Evolutionary conservation across 2,888 invertebrate genomes (phyloP), one percentile per base, ranked within the genome.

Genomic region (Pammene aurita): DNA sequence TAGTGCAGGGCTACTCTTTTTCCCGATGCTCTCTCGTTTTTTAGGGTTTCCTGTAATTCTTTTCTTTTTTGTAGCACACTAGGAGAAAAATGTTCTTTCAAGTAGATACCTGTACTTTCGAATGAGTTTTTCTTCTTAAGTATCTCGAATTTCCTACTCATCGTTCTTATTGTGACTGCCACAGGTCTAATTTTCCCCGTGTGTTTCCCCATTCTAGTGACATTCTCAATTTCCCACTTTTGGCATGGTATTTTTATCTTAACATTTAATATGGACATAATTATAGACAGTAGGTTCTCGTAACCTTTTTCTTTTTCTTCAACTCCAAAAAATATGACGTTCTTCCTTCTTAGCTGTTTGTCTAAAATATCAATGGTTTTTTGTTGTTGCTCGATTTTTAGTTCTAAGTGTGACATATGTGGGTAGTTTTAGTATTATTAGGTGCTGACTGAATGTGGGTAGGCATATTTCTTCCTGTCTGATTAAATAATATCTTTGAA

Each of bases 301-400:
- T 73, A 72, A 5, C 42, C 42, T 42, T 42, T 42, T 11, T 42
- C 42, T 7, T 42, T 42, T 10, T 42, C 42, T 7, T 42, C 66
- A 58, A 55, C 71, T 66, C 10, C 77, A 76, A 69, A 78, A 75
- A 77, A 75, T 50, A 77, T 63, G 1, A 77, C 1, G 14, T 78
- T 76, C 73, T 72, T 77, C 34, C 66, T 73, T 74, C 73, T 72
- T 6, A 72, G 7, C 35, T 74, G 68, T 38, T 70, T 76, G 4
- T 76, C 75, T 52, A 76, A 52, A 34, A 58, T 62, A 4, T 76
- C 68, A 13, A 78, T 75, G n/a, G 68, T 72, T 72, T 72, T 74
- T 69, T 75, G 73, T 70, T 78, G 76, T 64, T 74, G 48, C 70
- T 76, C 73, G 6, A 78, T 69, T 75, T 75, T 74, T 35, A 41